These are phyloP conservation scores for Ceratoteleas bidentatus DNA, from an alignment of 1,140 invertebrate genomes.

Conservation along the genomic window DNA sequence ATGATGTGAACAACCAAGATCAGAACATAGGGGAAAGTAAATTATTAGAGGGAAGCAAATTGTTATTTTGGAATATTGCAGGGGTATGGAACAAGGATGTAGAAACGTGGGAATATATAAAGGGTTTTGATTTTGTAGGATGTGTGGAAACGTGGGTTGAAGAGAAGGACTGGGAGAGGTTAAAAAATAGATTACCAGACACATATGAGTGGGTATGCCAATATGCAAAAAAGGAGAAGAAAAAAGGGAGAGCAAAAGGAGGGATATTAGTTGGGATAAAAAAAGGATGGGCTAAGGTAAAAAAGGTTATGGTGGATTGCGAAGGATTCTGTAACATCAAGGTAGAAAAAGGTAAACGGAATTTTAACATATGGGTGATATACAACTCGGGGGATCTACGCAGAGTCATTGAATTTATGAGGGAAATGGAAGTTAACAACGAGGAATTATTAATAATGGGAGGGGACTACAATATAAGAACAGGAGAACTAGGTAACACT, in stretches of 20 bases:
- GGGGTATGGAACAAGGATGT: slow-evolving; percentile 1
- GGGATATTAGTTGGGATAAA: slow-evolving; percentile 4
- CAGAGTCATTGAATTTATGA: background rate
- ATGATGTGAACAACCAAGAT: background rate
- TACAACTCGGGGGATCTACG: background rate
- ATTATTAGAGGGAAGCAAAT: background rate
- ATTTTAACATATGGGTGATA: background rate
- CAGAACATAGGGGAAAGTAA: background rate
- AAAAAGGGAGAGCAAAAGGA: slow-evolving; percentile 5
- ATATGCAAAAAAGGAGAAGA: slow-evolving; percentile 1
- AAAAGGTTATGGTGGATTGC: too few species aligned
- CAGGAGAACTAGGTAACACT: background rate
- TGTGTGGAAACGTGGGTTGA: background rate
- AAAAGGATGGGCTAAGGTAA: background rate
- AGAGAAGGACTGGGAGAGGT: slow-evolving; percentile 4
- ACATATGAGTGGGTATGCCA: background rate
- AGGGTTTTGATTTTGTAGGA: background rate
- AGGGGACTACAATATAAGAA: background rate
- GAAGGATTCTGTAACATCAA: too few species aligned
- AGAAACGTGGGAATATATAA: background rate
- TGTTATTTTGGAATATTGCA: slow-evolving; percentile 6
- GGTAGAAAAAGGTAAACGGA: too few species aligned
- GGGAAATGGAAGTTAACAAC: background rate
- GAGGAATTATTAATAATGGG: background rate
- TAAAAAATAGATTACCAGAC: background rate